Evolutionary conservation across 2,113 vertebrate genomes (phyloP), one percentile per base, ranked within the genome.

Genomic region (Notechis scutatus): DNA sequence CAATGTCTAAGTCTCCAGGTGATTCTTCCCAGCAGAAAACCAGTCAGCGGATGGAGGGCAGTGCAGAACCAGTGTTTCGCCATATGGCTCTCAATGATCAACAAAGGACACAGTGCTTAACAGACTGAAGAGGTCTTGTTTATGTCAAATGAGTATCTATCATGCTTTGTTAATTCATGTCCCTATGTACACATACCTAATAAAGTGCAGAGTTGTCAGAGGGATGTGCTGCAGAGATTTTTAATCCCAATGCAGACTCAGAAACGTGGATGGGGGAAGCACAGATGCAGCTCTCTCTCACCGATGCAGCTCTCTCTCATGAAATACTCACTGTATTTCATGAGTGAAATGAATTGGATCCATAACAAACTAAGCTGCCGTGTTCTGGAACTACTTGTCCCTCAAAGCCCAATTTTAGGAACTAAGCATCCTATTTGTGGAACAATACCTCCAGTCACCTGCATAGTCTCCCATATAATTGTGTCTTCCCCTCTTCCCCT

Each of bases 51-150:
- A 9, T 2, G n/a, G 57, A 12, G 64, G 20, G 20, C 26, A 88
- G 50, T 18, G 12, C n/a, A 54, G 69, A 61, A 81, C 18, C 21
- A 9, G 88, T 5, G 61, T 87, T 93, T 86, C 10, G 29, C 74
- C 81, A 87, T 81, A 93, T 93, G 89, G 56, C 52, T 64, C 55
- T 90, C 55, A 39, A 81, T 90, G 23, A 90, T 90, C 74, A 64
- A 69, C n/a, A 87, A 47, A 90, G 56, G 26, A 93, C 55, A 93
- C n/a, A 90, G 39, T 61, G 64, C 57, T 90, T 57, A 87, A 52
- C 23, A 90, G 21, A 87, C 55, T 61, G 55, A 93, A 34, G 74
- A 61, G 23, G 86, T 21, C 55, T 9, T 74, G 21, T 86, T 81
- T 81, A 39, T 39, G 86, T 90, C n/a, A 86, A 61, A 93, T 9